A percentile compares a stretch with the other conserved stretches of the same genome.
Evolutionary conservation across 1,140 invertebrate species (phyloP).

Genomic region (Calliopsis andreniformis): DNA sequence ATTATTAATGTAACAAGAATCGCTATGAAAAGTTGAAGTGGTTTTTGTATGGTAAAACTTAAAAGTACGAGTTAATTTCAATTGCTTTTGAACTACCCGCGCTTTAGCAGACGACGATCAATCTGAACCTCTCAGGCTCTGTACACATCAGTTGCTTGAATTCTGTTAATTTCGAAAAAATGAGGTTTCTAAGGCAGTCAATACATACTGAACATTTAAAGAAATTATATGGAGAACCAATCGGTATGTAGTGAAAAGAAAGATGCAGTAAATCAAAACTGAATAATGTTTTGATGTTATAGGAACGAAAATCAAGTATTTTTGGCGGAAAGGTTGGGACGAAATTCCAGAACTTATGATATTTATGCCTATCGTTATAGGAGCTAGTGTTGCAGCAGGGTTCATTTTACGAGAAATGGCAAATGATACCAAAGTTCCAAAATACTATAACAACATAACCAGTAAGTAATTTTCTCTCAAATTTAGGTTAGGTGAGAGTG

Average conservation of each 20-base stretch:
- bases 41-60: no score
- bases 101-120: no score
- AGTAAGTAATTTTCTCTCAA: slow-evolving; percentile 45
- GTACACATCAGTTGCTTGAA: no score
- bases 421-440: background rate
- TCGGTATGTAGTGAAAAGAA: slow-evolving; percentile 24
- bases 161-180: background rate
- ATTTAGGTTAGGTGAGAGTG: background rate
- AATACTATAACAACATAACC: background rate
- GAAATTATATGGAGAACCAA: background rate
- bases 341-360: slow-evolving; percentile 36
- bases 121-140: no score
- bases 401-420: background rate
- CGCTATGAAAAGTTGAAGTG: no score
- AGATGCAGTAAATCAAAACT: background rate
- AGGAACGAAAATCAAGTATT: background rate
- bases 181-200: background rate
- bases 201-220: accelerated
- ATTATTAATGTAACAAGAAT: no score
- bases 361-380: accelerated
- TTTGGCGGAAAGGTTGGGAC: slow-evolving; percentile 24
- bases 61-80: no score
- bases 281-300: background rate
- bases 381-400: accelerated
- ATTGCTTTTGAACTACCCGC: background rate